Evolutionary conservation across 23 tunicate genomes (phyloP).

Genomic region (Halocynthia aurantium): DNA sequence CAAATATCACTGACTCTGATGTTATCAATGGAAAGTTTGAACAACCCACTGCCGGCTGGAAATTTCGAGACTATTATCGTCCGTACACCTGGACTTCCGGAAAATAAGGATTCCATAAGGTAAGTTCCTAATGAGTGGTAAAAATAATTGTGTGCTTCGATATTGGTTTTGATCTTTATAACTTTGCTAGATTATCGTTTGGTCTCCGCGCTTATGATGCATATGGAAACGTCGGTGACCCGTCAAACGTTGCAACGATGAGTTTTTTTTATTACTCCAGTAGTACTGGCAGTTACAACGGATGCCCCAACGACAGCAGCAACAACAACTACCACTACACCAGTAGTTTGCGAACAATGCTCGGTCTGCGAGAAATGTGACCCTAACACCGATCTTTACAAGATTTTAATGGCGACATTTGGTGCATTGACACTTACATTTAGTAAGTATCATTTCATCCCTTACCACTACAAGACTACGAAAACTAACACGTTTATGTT

Average conservation of each 20-base stretch:
- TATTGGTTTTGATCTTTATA: too few species aligned
- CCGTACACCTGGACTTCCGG: background rate
- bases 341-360: too few species aligned
- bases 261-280: background rate
- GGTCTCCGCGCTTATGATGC: too few species aligned
- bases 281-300: background rate
- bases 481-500: too few species aligned
- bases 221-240: background rate
- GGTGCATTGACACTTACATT: too few species aligned
- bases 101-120: background rate
- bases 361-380: too few species aligned
- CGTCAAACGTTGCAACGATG: slow-evolving; percentile 8
- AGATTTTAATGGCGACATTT: too few species aligned
- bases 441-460: too few species aligned
- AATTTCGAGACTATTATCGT: background rate
- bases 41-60: background rate
- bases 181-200: too few species aligned
- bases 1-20: background rate
- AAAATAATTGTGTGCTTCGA: too few species aligned
- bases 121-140: background rate
- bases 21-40: background rate
- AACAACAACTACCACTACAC: background rate
- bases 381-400: too few species aligned
- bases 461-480: too few species aligned
- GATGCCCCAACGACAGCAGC: background rate